phyloP scores from a whole-genome alignment of 2,888 invertebrate species.

The Caenorhabditis sp. region DNA sequence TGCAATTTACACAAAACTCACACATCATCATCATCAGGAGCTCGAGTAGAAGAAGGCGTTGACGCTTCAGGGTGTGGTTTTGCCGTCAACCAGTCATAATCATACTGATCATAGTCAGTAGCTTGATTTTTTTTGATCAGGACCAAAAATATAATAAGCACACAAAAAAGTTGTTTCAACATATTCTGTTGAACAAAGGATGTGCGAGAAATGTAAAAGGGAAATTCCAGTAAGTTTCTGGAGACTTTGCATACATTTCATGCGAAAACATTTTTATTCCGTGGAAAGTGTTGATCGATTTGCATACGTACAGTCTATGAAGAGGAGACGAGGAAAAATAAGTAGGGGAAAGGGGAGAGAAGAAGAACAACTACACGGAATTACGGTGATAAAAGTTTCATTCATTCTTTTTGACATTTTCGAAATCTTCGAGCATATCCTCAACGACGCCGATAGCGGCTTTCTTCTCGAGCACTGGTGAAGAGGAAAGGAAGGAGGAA shows the following conservation, averaged over 20 bases:
- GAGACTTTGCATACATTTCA: not conserved
- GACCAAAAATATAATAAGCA: not conserved
- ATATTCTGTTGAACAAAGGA: not conserved
- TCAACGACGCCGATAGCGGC: constrained; percentile 32
- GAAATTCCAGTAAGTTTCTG: not conserved
- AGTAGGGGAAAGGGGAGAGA: not conserved
- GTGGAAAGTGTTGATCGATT: not conserved
- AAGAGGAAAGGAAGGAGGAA: constrained; percentile 34
- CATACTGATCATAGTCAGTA: constrained; percentile 57
- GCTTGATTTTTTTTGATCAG: not conserved
- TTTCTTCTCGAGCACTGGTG: constrained; percentile 55
- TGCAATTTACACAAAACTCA: constrained; percentile 4
- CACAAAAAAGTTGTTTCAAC: constrained; percentile 5
- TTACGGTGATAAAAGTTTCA: constrained; percentile 5
- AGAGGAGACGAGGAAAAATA: not conserved
- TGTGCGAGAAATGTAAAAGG: not conserved
- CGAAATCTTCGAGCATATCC: constrained; percentile 14
- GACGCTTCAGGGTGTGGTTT: constrained; percentile 1
- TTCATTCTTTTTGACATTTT: constrained; percentile 31
- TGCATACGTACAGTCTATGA: constrained; percentile 22
- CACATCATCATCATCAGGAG: constrained; percentile 65
- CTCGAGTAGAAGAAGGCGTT: constrained; percentile 23
- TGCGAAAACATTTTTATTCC: not conserved
- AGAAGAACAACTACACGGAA: not conserved
- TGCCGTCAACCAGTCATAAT: constrained; percentile 64